Base-by-base conservation (phyloP, 2,888 invertebrate genomes). In the Cerastoderma edule region DNA sequence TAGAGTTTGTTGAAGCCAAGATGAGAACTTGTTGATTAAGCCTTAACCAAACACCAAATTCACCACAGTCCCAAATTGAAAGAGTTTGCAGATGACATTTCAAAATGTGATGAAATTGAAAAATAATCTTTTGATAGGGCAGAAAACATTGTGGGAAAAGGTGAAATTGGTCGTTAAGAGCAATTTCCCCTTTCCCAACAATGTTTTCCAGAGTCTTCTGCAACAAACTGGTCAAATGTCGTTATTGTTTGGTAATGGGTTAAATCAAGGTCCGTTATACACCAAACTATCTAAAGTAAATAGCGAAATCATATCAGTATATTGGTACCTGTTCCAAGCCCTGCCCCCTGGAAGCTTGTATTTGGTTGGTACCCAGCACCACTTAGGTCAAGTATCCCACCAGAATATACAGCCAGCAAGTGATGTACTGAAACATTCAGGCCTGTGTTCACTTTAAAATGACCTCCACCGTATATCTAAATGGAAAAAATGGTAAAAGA, bases 391-490 rank as follows among this genome's bases (percentile, higher is more conserved):
- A 89, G 66, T 30, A 75, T 76, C 8, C 89, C 89, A n/a, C 88
- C 88, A 16, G 89, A 88, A 69, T 85, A 87, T 4, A 89, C 72
- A n/a, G 88, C 89, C 46, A 89, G 54, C 71, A 87, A 74, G 46
- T 87, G 85, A 33, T 78, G 75, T 2, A 80, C 70, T 28, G 50
- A 75, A 60, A 87, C 64, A 32, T 83, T 76, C 10, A 89, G 74
- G 1, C 77, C 83, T 24, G 85, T 75, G 64, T 83, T 83, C 10
- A 78, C 72, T 28, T 71, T 54, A 64, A 88, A 83, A 60, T 82
- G 79, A 53, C 89, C 89, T 3, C 89, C 89, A 44, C 89, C 89
- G 80, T 89, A 87, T 0, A 89, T 75, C 89, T 88, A 24, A 8
- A 33, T n/a, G 22, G 6, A 48, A n/a, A n/a, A n/a, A n/a, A n/a